A percentile compares a stretch with the other conserved stretches of the same genome.
Evolutionary conservation across 1,140 invertebrate species (phyloP).

Genomic region (Batillaria attramentaria): DNA sequence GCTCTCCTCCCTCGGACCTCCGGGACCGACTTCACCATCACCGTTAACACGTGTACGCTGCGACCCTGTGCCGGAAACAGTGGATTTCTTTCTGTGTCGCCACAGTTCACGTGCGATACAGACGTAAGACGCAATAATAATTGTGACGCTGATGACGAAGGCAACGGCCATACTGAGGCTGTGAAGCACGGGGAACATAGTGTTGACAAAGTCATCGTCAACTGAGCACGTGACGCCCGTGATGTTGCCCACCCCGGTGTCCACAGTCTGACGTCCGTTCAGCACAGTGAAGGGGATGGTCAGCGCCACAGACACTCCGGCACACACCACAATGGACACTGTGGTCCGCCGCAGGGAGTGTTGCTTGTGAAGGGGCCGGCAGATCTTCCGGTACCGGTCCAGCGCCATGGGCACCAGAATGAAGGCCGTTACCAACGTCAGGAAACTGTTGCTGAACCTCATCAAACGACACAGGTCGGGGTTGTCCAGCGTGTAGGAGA

Average conservation of each 20-base stretch:
- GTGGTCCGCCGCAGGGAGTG: not conserved
- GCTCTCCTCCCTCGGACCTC: not conserved
- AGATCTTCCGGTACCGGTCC: slow-evolving; percentile 41
- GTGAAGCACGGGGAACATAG: not conserved
- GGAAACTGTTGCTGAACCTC: slow-evolving; percentile 26
- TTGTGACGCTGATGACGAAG: slow-evolving; percentile 14
- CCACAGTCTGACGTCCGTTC: slow-evolving; percentile 25
- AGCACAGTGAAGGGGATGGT: slow-evolving; percentile 24
- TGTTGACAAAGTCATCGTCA: not conserved
- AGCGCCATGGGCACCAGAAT: slow-evolving; percentile 36
- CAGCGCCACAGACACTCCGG: not conserved
- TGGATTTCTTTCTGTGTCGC: slow-evolving; percentile 3
- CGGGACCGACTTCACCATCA: not conserved
- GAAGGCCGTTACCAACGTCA: slow-evolving; percentile 13
- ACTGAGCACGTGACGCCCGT: slow-evolving; percentile 31
- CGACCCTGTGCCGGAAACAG: not conserved
- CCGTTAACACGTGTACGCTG: not conserved
- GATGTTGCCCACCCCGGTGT: slow-evolving; percentile 1
- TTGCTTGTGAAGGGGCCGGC: slow-evolving; percentile 25
- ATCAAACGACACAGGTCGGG: slow-evolving; percentile 38
- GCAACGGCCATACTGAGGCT: not conserved
- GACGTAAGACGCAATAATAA: slow-evolving; percentile 6
- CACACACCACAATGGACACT: not conserved
- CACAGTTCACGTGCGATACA: not conserved
- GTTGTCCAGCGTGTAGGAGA: slow-evolving; percentile 41